Evolutionary conservation across 2,797 vertebrate species (phyloP).

Genomic region (Molossus molossus): DNA sequence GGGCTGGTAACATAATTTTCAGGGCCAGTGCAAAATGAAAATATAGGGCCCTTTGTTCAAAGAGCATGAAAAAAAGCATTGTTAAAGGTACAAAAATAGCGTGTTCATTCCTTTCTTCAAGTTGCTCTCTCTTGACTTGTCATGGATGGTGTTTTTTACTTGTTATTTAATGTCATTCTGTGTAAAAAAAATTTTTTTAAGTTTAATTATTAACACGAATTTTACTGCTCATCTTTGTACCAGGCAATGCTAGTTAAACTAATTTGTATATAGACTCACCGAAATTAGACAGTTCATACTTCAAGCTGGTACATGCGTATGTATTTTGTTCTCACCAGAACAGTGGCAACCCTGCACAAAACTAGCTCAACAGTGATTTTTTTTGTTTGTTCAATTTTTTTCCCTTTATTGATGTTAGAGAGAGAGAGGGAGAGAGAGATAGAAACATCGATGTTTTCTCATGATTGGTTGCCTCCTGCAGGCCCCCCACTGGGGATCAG

Average conservation of each 20-base stretch:
- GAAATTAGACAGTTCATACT: neutral
- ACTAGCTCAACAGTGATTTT: neutral
- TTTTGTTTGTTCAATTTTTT: too few species aligned
- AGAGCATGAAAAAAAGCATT: neutral
- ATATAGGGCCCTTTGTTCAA: neutral
- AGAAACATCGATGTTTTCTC: too few species aligned
- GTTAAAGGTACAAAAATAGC: neutral
- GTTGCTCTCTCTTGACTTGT: neutral
- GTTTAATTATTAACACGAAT: neutral
- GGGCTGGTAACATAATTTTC: neutral
- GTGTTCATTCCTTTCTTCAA: neutral
- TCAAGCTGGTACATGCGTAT: neutral
- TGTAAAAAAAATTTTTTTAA: neutral
- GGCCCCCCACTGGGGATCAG: too few species aligned
- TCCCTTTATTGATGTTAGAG: too few species aligned
- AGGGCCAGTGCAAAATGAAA: neutral
- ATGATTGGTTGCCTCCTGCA: too few species aligned
- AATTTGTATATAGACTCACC: neutral
- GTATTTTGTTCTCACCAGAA: neutral
- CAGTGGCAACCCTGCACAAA: neutral
- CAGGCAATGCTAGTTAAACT: neutral
- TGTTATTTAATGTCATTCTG: slow-evolving; percentile 10
- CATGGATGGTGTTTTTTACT: neutral
- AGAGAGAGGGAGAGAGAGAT: too few species aligned
- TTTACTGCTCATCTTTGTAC: neutral